A percentile compares a stretch with the other conserved stretches of the same genome.
Conservation (phyloP, 2,113 vertebrate species). For the Tichodroma muraria region DNA sequence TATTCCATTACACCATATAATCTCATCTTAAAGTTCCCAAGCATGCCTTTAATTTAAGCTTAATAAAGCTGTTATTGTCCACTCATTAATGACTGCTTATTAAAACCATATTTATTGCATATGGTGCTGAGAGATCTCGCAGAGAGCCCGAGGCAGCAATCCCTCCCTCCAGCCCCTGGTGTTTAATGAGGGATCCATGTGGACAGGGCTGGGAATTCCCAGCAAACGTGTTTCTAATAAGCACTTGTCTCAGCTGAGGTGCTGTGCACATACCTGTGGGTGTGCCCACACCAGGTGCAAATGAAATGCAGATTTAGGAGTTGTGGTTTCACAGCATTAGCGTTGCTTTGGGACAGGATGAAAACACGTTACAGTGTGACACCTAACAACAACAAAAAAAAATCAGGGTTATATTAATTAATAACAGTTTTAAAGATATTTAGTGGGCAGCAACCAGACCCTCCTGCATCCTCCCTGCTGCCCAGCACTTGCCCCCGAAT, state of each 20-base stretch:
- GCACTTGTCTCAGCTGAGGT: neutral
- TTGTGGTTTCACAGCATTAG: neutral
- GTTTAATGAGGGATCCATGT: neutral
- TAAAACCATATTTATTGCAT: conserved; percentile 31
- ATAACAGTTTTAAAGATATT: neutral
- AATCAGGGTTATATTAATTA: neutral
- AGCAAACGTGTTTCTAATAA: neutral
- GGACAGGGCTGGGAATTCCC: neutral
- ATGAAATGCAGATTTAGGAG: neutral
- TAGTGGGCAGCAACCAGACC: neutral
- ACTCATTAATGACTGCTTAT: conserved; percentile 57
- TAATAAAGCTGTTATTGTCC: conserved; percentile 61
- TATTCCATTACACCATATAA: conserved; percentile 10
- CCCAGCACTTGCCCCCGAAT: neutral
- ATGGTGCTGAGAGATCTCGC: neutral
- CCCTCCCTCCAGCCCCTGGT: neutral
- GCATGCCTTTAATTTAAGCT: conserved; percentile 54
- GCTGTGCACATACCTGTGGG: neutral
- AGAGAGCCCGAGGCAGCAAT: neutral
- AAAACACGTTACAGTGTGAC: neutral
- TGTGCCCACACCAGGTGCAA: neutral
- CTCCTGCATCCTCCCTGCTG: neutral
- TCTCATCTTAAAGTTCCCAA: conserved; percentile 1
- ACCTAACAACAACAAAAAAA: neutral
- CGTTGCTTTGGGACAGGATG: neutral